Evolutionary conservation across 2,888 invertebrate species (phyloP).

Genomic region (Dasysyrphus albostriatus): DNA sequence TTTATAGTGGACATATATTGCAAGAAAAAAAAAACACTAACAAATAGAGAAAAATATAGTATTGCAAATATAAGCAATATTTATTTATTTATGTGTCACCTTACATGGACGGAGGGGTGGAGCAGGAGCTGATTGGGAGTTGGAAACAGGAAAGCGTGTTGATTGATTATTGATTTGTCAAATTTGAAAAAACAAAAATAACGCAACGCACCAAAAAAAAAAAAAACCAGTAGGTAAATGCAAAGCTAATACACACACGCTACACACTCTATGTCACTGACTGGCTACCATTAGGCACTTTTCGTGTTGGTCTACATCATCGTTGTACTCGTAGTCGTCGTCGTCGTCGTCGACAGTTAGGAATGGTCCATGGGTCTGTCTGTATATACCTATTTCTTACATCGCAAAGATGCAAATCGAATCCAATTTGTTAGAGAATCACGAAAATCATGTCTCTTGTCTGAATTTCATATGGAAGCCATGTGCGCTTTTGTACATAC

Average conservation of each 20-base stretch:
- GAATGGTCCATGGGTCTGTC: constrained; percentile 15
- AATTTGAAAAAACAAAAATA: constrained; percentile 23
- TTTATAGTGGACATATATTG: too few relatives aligned
- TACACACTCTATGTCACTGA: neutral
- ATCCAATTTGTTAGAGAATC: constrained; percentile 74
- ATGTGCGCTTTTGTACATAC: constrained; percentile 46
- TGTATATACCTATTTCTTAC: neutral
- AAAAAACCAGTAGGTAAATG: neutral
- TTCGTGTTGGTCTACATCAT: constrained; percentile 16
- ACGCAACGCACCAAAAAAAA: constrained; percentile 14
- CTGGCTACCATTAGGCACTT: neutral
- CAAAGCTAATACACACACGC: neutral
- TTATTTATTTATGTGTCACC: constrained; percentile 71
- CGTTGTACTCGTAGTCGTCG: neutral
- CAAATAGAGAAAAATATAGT: constrained; percentile 30
- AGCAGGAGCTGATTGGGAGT: neutral
- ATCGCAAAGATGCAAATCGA: constrained; percentile 67
- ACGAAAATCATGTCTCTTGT: constrained; percentile 67
- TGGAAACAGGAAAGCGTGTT: constrained; percentile 52
- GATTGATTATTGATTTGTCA: constrained; percentile 75
- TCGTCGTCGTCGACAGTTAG: neutral
- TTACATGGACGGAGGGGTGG: constrained; percentile 8
- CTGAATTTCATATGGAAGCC: constrained; percentile 63
- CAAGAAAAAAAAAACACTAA: too few relatives aligned
- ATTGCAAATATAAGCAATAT: too few relatives aligned